phyloP scores from a whole-genome alignment of 2,113 vertebrate genomes.

The Potamarius usumacintae region DNA sequence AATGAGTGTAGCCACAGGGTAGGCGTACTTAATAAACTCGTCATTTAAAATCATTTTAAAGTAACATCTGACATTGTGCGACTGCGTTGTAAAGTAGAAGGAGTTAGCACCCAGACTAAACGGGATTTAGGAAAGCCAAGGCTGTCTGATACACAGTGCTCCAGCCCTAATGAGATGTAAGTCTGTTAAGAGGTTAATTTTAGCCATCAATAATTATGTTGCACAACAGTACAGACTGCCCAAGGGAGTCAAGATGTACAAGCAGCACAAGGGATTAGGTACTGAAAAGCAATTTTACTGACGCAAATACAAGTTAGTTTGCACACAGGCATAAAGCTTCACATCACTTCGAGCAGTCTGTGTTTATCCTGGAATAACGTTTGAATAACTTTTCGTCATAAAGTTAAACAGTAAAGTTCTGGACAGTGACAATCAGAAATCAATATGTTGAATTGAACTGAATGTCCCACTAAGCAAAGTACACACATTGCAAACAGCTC shows the following conservation, averaged over 20 bases:
- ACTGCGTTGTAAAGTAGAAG: conserved; percentile 27
- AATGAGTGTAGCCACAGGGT: background rate
- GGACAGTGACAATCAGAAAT: background rate
- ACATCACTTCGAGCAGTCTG: background rate
- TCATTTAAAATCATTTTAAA: background rate
- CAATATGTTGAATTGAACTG: background rate
- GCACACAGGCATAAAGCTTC: background rate
- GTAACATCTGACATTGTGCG: background rate
- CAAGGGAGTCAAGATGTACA: conserved; percentile 69
- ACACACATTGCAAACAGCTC: background rate
- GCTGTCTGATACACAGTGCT: conserved; percentile 65
- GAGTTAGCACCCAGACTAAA: conserved; percentile 35
- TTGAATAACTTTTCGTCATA: background rate
- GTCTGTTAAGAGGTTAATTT: conserved; percentile 69
- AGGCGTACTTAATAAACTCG: background rate
- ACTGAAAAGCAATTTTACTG: conserved; percentile 10
- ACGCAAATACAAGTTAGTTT: conserved; percentile 44
- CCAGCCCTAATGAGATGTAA: conserved; percentile 68
- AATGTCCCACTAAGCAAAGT: background rate
- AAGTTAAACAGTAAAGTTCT: conserved; percentile 9
- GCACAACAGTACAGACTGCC: conserved; percentile 64
- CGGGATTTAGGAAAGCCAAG: conserved; percentile 60
- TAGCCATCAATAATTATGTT: conserved; percentile 70
- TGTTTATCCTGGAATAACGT: conserved; percentile 21
- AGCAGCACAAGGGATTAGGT: conserved; percentile 30